Conservation (phyloP, 2,113 vertebrate genomes). For the Sturnira hondurensis region DNA sequence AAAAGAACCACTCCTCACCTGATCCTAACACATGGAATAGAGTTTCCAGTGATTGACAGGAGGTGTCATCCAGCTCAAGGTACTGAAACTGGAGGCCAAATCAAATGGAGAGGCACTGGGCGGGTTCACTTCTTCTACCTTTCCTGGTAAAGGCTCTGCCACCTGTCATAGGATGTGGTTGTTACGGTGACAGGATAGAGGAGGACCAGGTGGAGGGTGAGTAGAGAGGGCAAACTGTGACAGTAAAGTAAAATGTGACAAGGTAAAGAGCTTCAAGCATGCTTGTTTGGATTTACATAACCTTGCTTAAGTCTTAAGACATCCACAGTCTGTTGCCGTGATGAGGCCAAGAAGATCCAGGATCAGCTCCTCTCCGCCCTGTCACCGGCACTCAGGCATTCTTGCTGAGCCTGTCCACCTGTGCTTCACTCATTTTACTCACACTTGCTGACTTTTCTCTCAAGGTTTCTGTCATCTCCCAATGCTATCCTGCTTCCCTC, state of each 20-base stretch:
- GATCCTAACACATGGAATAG: neutral
- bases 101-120: neutral
- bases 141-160: neutral
- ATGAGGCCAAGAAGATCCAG: neutral
- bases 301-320: neutral
- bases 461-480: neutral
- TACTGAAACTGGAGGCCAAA: neutral
- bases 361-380: neutral
- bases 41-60: neutral
- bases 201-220: neutral
- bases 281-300: neutral
- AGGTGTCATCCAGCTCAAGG: neutral
- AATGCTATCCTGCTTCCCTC: neutral
- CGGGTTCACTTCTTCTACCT: neutral
- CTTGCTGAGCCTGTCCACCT: neutral
- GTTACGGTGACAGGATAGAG: neutral
- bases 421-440: neutral
- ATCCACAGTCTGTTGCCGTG: neutral
- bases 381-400: fast-evolving
- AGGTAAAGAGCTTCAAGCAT: neutral
- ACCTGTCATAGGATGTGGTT: neutral
- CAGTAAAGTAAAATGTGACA: neutral
- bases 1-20: neutral
- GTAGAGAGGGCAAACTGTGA: neutral
- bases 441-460: neutral